Evolutionary conservation across 2,113 vertebrate genomes (phyloP).

Genomic region (Prinia subflava): DNA sequence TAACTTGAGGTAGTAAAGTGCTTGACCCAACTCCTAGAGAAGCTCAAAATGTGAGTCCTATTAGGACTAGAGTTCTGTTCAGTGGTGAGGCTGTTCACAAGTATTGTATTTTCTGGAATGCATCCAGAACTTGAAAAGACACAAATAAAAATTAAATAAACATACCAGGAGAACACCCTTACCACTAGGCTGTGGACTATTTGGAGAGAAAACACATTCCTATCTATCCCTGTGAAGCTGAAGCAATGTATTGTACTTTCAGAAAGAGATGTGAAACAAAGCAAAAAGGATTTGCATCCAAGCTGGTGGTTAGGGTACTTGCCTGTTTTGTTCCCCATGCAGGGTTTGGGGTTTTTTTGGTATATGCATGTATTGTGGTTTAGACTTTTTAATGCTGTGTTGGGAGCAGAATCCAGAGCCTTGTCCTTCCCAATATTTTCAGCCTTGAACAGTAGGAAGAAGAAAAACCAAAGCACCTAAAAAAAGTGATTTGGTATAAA

Average conservation of each 20-base stretch:
- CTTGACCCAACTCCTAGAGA: background rate
- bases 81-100: background rate
- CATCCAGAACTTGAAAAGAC: background rate
- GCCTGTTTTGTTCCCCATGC: background rate
- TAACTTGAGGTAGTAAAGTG: background rate
- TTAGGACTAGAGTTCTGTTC: background rate
- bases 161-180: background rate
- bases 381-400: background rate
- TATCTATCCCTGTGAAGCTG: background rate
- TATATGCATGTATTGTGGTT: background rate
- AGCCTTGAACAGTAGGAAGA: background rate
- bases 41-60: background rate
- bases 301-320: background rate
- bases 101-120: background rate
- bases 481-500: background rate
- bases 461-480: background rate
- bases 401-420: background rate
- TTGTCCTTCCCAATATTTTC: background rate
- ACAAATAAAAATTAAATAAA: background rate
- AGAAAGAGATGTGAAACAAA: background rate
- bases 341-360: background rate
- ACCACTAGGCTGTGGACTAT: background rate
- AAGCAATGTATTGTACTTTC: background rate
- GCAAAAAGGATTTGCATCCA: background rate
- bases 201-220: slow-evolving; percentile 2